phyloP scores from a whole-genome alignment of 2,888 invertebrate species.

The Amiota communis region DNA sequence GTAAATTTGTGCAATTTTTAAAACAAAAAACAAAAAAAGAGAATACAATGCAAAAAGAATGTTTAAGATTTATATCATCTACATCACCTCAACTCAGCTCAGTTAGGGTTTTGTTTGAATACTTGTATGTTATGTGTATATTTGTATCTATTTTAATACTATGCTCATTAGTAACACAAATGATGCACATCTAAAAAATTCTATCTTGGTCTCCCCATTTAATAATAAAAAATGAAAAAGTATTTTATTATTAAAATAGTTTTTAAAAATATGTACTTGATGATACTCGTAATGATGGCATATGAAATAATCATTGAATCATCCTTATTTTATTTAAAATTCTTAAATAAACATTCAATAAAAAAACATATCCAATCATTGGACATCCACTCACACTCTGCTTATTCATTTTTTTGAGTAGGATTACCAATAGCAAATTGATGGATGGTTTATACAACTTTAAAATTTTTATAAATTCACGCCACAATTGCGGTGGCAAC shows the following conservation, averaged over 20 bases:
- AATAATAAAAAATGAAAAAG: background rate
- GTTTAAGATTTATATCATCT: background rate
- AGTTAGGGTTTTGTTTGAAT: background rate
- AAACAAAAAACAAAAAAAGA: background rate
- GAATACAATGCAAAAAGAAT: background rate
- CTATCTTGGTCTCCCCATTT: too few species aligned
- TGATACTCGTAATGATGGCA: too few species aligned
- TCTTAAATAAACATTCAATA: background rate
- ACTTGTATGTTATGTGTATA: background rate
- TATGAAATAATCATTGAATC: background rate
- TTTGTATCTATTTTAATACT: constrained; percentile 57
- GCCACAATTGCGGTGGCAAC: too few species aligned
- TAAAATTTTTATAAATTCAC: too few species aligned
- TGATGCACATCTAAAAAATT: background rate
- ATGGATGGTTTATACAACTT: too few species aligned
- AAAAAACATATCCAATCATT: background rate
- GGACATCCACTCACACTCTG: background rate
- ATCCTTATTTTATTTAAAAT: background rate
- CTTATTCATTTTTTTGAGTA: too few species aligned
- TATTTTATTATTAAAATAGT: background rate
- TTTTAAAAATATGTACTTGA: too few species aligned
- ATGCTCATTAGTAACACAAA: constrained; percentile 56
- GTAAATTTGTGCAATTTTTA: constrained; percentile 57
- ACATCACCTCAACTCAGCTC: background rate
- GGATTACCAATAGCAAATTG: too few species aligned